These are phyloP conservation scores for Aethina tumida DNA, from an alignment of 1,140 invertebrate genomes.

Conservation along the genomic window DNA sequence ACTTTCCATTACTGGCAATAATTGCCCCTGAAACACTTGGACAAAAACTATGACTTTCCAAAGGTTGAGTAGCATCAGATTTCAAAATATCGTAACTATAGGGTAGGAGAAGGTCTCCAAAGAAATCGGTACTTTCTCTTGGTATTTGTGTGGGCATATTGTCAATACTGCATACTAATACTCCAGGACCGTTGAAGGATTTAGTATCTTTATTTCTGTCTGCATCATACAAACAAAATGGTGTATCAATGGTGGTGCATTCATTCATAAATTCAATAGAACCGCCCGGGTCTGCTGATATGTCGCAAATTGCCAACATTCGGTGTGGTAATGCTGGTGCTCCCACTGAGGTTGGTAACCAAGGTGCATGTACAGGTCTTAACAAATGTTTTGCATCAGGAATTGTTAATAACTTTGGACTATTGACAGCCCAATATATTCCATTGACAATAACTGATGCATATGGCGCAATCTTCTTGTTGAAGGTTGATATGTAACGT, in stretches of 20 bases:
- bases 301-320: constrained; percentile 92
- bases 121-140: constrained; percentile 93
- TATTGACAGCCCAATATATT: constrained; percentile 97
- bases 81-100: constrained; percentile 84
- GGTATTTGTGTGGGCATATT: constrained; percentile 99
- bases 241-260: constrained; percentile 98
- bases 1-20: constrained; percentile 87
- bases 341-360: constrained; percentile 78
- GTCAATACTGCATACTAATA: constrained; percentile 97
- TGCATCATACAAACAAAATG: constrained; percentile 97
- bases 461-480: constrained; percentile 95
- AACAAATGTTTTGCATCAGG: constrained; percentile 95
- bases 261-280: constrained; percentile 99
- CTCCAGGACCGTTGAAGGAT: constrained; percentile 92
- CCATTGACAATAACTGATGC: constrained; percentile 96
- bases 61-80: constrained; percentile 75
- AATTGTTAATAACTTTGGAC: constrained; percentile 91
- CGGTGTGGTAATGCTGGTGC: constrained; percentile 84
- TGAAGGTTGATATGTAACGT: constrained; percentile 91
- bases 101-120: constrained; percentile 86
- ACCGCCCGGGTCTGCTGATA: constrained; percentile 90
- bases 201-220: constrained; percentile 95
- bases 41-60: constrained; percentile 69
- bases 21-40: constrained; percentile 80
- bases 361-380: constrained; percentile 78